A percentile compares a stretch with the other conserved stretches of the same genome.
Evolutionary conservation across 2,113 vertebrate species (phyloP).

Genomic region (Cephalopholis sonnerati): DNA sequence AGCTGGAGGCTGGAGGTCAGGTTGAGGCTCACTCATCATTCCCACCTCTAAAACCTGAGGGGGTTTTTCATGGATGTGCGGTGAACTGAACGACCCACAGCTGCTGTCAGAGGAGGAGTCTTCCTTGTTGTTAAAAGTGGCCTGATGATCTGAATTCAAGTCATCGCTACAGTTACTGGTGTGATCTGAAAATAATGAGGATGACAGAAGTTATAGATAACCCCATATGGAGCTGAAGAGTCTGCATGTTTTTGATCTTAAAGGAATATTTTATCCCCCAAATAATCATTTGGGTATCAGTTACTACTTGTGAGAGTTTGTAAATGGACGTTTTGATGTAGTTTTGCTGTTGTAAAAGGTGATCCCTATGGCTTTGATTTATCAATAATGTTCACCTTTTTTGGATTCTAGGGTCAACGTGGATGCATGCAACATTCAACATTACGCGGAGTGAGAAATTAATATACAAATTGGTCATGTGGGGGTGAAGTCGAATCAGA

Average conservation of each 20-base stretch:
- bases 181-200: slow-evolving; percentile 81
- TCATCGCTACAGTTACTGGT: slow-evolving; percentile 87
- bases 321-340: too few species aligned
- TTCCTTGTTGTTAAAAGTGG: slow-evolving; percentile 87
- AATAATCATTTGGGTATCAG: too few species aligned
- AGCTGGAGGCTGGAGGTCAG: slow-evolving; percentile 63
- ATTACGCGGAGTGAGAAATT: too few species aligned
- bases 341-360: too few species aligned
- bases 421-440: too few species aligned
- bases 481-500: too few species aligned
- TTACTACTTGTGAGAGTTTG: too few species aligned
- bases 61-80: rapidly evolving
- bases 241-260: background rate
- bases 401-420: too few species aligned
- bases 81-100: background rate
- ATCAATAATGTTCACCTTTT: too few species aligned
- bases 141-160: slow-evolving; percentile 86
- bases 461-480: too few species aligned
- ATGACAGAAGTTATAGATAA: background rate
- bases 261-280: too few species aligned
- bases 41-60: background rate
- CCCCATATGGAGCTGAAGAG: background rate
- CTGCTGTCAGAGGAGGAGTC: slow-evolving; percentile 85
- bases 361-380: too few species aligned
- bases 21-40: slow-evolving; percentile 53